Evolutionary conservation across 2,888 invertebrate species (phyloP).

Genomic region (Slavum lentiscoides): DNA sequence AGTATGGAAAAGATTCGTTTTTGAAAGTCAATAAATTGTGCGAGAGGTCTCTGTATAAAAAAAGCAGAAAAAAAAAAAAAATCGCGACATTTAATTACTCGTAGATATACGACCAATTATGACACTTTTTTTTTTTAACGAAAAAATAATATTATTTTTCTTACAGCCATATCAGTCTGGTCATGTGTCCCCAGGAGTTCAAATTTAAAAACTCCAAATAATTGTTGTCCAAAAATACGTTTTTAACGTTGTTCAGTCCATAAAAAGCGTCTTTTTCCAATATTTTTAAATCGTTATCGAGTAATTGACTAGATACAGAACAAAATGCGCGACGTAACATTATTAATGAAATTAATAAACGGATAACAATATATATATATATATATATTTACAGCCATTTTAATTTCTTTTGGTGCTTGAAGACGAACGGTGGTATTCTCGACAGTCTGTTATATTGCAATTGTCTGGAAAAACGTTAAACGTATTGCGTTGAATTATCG

Average conservation of each 20-base stretch:
- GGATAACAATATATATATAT: background rate
- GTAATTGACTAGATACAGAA: conserved; percentile 19
- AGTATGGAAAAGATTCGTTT: conserved; percentile 61
- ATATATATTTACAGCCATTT: conserved; percentile 13
- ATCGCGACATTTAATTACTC: no score
- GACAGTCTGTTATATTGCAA: conserved; percentile 16
- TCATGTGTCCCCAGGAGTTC: conserved; percentile 60
- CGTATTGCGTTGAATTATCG: background rate
- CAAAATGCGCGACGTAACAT: background rate
- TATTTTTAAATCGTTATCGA: conserved; percentile 32
- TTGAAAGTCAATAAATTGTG: conserved; percentile 62
- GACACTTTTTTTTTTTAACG: no score
- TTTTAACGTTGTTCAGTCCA: conserved; percentile 61
- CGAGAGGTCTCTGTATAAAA: conserved; percentile 59
- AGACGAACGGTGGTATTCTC: conserved; percentile 23
- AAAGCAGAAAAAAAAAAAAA: conserved; percentile 52
- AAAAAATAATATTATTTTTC: conserved; percentile 30
- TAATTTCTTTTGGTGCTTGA: conserved; percentile 26
- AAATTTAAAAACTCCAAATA: conserved; percentile 61
- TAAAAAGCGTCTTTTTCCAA: conserved; percentile 59
- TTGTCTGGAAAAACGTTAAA: background rate
- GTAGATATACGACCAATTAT: no score
- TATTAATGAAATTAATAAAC: no score
- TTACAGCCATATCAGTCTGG: conserved; percentile 61
- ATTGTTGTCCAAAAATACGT: conserved; percentile 63